A percentile compares a stretch with the other conserved stretches of the same genome.
These are phyloP conservation scores for Nematopogon swammerdamellus DNA, from an alignment of 2,888 invertebrate species.

Conservation along the genomic window DNA sequence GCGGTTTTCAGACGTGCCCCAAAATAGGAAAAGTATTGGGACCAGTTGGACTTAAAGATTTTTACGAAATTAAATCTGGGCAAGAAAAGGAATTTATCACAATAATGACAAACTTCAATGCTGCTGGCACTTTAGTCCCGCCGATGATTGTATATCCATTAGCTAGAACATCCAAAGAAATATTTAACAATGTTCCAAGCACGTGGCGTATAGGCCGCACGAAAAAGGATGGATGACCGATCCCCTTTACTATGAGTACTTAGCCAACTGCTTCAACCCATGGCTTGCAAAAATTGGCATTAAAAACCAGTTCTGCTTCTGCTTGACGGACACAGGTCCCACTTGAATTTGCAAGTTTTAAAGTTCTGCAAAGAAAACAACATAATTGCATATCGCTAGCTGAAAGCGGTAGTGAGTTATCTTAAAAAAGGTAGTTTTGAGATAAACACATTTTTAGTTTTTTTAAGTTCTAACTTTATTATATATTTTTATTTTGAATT, in stretches of 20 bases:
- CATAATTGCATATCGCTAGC: slow-evolving; percentile 62
- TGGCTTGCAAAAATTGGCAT: slow-evolving; percentile 21
- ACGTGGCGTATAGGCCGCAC: slow-evolving; percentile 23
- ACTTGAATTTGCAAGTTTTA: slow-evolving; percentile 21
- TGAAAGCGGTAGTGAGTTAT: too few species aligned
- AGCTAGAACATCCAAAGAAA: slow-evolving; percentile 7
- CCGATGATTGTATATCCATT: slow-evolving; percentile 9
- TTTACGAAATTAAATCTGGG: slow-evolving; percentile 8
- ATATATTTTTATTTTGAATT: too few species aligned
- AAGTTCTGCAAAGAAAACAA: slow-evolving; percentile 35
- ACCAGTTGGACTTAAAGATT: slow-evolving; percentile 8
- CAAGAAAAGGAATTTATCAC: slow-evolving; percentile 10
- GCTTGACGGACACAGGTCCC: slow-evolving; percentile 26
- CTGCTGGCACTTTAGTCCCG: slow-evolving; percentile 8
- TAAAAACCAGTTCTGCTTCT: slow-evolving; percentile 22
- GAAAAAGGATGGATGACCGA: slow-evolving; percentile 28
- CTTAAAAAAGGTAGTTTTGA: too few species aligned
- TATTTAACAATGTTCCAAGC: slow-evolving; percentile 14
- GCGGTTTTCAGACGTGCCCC: slow-evolving; percentile 6
- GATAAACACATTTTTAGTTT: too few species aligned
- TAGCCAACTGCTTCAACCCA: slow-evolving; percentile 22
- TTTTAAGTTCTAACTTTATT: too few species aligned
- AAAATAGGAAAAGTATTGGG: slow-evolving; percentile 9
- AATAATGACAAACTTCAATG: slow-evolving; percentile 7
- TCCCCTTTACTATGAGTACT: slow-evolving; percentile 24